Conservation (phyloP, 2,797 vertebrate species). For the Phoeniculus purpureus region DNA sequence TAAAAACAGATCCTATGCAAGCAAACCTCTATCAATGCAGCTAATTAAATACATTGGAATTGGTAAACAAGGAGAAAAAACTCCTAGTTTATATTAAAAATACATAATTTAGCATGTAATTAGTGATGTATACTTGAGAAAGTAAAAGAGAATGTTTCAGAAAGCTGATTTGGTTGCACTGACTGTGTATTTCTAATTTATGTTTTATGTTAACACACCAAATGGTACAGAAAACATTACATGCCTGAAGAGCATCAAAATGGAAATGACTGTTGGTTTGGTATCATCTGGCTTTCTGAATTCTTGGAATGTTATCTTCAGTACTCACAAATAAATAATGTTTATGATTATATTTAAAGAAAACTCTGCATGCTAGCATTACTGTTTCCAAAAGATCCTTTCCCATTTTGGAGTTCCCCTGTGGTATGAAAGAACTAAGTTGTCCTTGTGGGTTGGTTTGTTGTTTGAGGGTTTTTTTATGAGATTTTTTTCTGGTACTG, state of each 20-base stretch:
- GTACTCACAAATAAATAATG: neutral
- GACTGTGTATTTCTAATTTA: slow-evolving; percentile 26
- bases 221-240: slow-evolving; percentile 20
- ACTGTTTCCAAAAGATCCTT: neutral
- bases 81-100: slow-evolving; percentile 11
- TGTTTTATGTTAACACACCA: slow-evolving; percentile 18
- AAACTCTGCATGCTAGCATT: neutral
- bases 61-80: slow-evolving; percentile 1
- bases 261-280: neutral
- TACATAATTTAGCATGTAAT: neutral
- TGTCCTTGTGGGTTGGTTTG: neutral
- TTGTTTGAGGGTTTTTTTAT: neutral
- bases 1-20: slow-evolving; percentile 10
- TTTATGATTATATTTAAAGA: neutral
- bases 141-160: neutral
- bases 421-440: neutral
- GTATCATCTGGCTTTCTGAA: neutral
- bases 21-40: neutral
- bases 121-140: neutral
- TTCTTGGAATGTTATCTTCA: neutral
- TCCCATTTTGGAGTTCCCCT: neutral
- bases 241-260: neutral
- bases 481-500: neutral
- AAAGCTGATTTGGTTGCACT: slow-evolving; percentile 7
- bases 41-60: slow-evolving; percentile 36